A percentile compares a stretch with the other conserved stretches of the same genome.
Evolutionary conservation across 2,888 invertebrate genomes (phyloP).

Genomic region (Eilema griseolum): DNA sequence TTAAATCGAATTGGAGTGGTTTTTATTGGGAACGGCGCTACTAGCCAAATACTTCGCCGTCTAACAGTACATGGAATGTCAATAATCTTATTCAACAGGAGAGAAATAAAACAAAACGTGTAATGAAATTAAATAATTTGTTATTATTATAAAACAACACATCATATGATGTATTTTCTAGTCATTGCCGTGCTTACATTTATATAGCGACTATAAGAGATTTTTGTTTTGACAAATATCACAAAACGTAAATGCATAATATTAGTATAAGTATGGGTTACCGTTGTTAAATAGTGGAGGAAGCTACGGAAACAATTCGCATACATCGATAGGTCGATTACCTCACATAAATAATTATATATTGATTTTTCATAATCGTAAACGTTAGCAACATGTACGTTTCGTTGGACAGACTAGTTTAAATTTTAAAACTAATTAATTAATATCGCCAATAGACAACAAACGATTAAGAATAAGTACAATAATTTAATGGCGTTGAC

Average conservation of each 20-base stretch:
- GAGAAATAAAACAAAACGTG: conserved; percentile 74
- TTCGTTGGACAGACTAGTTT: conserved; percentile 53
- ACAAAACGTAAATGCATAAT: conserved; percentile 69
- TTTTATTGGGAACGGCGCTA: not conserved
- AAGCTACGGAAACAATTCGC: conserved; percentile 44
- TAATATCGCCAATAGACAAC: conserved; percentile 35
- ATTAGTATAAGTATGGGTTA: conserved; percentile 40
- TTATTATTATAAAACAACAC: conserved; percentile 85
- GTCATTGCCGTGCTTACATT: conserved; percentile 72
- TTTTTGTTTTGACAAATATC: conserved; percentile 57
- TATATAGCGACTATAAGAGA: conserved; percentile 46
- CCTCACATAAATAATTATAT: conserved; percentile 29
- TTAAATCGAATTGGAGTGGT: not conserved
- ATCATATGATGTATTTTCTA: conserved; percentile 83
- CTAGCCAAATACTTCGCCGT: not conserved
- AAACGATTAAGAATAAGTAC: conserved; percentile 28
- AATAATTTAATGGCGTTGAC: conserved; percentile 34
- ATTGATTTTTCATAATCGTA: conserved; percentile 33
- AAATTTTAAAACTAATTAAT: conserved; percentile 27
- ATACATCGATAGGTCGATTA: conserved; percentile 31
- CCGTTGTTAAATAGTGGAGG: conserved; percentile 50
- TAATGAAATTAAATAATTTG: conserved; percentile 83
- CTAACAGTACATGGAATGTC: not conserved
- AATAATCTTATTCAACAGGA: not conserved
- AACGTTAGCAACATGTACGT: conserved; percentile 36